Evolutionary conservation across 2,797 vertebrate genomes (phyloP).

Genomic region (Muscicapa comitata): DNA sequence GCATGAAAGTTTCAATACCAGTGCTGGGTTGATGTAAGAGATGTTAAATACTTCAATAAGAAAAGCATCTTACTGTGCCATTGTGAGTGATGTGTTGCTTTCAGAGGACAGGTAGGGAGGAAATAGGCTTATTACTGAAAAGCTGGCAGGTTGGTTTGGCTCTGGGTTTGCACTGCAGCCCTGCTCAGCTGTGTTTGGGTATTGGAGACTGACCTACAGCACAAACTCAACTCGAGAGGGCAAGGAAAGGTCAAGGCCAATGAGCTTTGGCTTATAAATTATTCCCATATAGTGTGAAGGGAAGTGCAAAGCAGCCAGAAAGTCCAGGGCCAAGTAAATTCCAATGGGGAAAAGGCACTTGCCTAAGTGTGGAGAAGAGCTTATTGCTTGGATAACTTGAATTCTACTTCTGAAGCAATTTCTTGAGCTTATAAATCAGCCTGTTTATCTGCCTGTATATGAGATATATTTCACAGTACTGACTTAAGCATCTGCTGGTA

Average conservation of each 20-base stretch:
- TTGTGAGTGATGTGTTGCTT: background rate
- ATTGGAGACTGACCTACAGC: background rate
- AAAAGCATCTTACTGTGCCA: background rate
- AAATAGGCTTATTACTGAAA: background rate
- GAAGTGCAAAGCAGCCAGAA: background rate
- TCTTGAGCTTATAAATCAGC: background rate
- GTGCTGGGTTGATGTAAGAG: background rate
- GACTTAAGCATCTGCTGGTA: background rate
- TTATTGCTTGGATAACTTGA: background rate
- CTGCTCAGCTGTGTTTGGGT: background rate
- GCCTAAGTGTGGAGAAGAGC: background rate
- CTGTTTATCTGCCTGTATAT: background rate
- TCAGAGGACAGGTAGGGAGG: background rate
- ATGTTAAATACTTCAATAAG: background rate
- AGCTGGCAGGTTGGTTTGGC: background rate
- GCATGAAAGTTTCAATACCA: background rate
- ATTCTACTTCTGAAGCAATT: background rate
- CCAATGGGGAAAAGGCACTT: background rate
- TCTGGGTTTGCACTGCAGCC: background rate
- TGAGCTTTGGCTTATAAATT: background rate
- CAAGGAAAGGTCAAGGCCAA: background rate
- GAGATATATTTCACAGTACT: background rate
- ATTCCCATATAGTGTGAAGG: background rate
- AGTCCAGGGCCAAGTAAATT: background rate
- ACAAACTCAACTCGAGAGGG: background rate